Evolutionary conservation across 2,888 invertebrate genomes (phyloP).

Genomic region (Acanthopleura granulata): DNA sequence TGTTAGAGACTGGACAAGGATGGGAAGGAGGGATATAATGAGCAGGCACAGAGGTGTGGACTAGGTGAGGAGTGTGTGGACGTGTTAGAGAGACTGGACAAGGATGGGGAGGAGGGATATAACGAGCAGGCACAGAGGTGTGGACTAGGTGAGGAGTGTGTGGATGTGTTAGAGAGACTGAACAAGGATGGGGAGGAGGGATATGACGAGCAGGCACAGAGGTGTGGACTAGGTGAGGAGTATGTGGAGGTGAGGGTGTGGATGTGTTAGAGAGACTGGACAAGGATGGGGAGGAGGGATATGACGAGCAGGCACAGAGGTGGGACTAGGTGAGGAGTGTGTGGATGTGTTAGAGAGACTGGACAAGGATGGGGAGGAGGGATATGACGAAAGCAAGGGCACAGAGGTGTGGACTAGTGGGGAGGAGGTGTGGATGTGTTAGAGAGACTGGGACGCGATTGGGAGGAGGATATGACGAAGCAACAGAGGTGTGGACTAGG

Average conservation of each 20-base stretch:
- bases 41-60: slow-evolving; percentile 53
- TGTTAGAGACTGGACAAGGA: slow-evolving; percentile 71
- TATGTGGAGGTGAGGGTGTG: slow-evolving; percentile 74
- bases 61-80: slow-evolving; percentile 74
- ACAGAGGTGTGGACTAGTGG: slow-evolving; percentile 32
- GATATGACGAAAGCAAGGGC: slow-evolving; percentile 72
- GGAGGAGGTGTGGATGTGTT: slow-evolving; percentile 76
- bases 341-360: slow-evolving; percentile 76
- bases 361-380: slow-evolving; percentile 61
- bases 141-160: slow-evolving; percentile 70
- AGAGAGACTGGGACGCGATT: slow-evolving; percentile 68
- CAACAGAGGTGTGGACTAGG: slow-evolving; percentile 37
- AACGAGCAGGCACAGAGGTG: slow-evolving; percentile 66
- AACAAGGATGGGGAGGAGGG: slow-evolving; percentile 63
- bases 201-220: slow-evolving; percentile 70
- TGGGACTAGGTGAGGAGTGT: slow-evolving; percentile 70
- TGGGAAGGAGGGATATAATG: slow-evolving; percentile 70
- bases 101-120: slow-evolving; percentile 68
- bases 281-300: slow-evolving; percentile 65
- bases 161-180: slow-evolving; percentile 76
- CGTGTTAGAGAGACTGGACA: slow-evolving; percentile 73
- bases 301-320: slow-evolving; percentile 69
- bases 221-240: neutral
- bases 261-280: slow-evolving; percentile 75
- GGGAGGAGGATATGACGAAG: slow-evolving; percentile 70